phyloP scores from a whole-genome alignment of 2,113 vertebrate species.

The Cynocephalus volans region DNA sequence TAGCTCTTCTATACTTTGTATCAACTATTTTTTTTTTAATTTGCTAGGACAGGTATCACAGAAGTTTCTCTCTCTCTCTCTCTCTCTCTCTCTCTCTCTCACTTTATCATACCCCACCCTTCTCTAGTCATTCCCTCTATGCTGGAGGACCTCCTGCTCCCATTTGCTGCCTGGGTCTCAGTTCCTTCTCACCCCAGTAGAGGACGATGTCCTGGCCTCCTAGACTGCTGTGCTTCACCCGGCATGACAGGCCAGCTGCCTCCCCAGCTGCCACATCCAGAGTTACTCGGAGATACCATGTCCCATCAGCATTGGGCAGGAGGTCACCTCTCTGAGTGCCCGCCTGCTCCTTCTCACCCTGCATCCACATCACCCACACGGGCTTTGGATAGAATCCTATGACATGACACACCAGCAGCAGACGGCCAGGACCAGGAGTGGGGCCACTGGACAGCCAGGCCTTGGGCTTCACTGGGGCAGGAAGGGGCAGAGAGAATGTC shows the following conservation, averaged over 20 bases:
- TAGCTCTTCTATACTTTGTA: neutral
- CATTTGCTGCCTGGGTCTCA: accelerated
- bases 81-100: neutral
- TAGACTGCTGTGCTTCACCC: slow-evolving; percentile 60
- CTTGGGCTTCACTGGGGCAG: neutral
- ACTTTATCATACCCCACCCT: neutral
- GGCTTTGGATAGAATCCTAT: slow-evolving; percentile 58
- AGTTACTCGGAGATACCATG: neutral
- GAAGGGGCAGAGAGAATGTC: neutral
- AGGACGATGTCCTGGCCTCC: slow-evolving; percentile 21
- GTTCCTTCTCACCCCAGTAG: slow-evolving; percentile 37
- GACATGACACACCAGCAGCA: slow-evolving; percentile 46
- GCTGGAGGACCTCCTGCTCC: neutral
- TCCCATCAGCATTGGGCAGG: slow-evolving; percentile 19
- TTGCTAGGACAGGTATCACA: neutral
- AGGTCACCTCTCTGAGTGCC: neutral
- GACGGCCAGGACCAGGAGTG: neutral
- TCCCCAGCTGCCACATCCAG: neutral
- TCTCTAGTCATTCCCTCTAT: neutral
- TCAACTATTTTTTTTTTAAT: neutral
- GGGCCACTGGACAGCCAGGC: slow-evolving; percentile 42
- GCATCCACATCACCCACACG: slow-evolving; percentile 23
- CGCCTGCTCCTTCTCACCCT: neutral
- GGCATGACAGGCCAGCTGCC: neutral
- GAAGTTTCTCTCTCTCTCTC: neutral